Evolutionary conservation across 1,140 invertebrate genomes (phyloP), one percentile per base, ranked within the genome.

Genomic region (Calephelis nemesis): DNA sequence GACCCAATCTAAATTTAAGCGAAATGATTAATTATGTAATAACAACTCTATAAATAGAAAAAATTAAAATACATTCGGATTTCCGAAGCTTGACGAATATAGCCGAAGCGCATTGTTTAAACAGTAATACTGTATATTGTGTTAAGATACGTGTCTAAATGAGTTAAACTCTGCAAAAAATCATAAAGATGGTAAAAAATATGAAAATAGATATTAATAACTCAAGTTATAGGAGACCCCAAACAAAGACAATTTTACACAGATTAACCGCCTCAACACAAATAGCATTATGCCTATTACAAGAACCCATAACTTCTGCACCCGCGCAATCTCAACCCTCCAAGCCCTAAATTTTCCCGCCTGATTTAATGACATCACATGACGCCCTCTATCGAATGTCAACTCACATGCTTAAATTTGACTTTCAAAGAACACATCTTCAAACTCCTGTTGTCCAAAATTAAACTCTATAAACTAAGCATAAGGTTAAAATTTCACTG

Each of bases 361-460:
- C 86, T 91, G 88, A 89, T 89, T 89, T 91, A 91, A 88, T 89
- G 87, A 91, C 88, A 82, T 91, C 87, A 89, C 80, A 85, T 70
- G 77, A 78, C 84, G 76, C 83, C 82, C 84, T 87, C 87, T 87
- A 90, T 90, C 84, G 87, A 88, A 91, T 91, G 88, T 88, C 88
- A 91, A 89, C 85, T 91, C 77, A 73, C 71, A 83, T 82, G 75
- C 72, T 72, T 74, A 68, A 54, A 71, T 13, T 8, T 15, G 42
- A 47, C 7, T 45, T 45, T 13, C 8, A 11, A 50, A 74, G 79
- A 81, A 7, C 47, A 39, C 60, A 0, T 74, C 83, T 68, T 42
- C 62, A 52, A 11, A 58, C 13, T 12, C 4, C 11, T 0, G 7
- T 0, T 15, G 62, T 15, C 19, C 4, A 5, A 77, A 76, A 70